phyloP scores from a whole-genome alignment of 2,888 invertebrate genomes.

The Incurvaria masculella region DNA sequence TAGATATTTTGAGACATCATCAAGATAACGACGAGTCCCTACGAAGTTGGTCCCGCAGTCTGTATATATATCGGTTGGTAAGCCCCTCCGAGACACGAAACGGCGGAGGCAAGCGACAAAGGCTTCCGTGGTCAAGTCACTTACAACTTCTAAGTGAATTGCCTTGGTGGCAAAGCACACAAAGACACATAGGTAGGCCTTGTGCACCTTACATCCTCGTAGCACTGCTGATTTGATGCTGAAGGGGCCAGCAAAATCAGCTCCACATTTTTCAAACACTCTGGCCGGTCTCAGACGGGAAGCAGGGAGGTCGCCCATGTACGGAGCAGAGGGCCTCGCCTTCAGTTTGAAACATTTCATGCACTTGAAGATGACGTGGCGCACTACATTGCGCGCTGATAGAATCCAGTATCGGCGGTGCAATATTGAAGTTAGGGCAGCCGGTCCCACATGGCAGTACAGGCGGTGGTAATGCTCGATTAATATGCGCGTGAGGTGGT shows the following conservation, averaged over 20 bases:
- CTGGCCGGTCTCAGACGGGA: background rate
- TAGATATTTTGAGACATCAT: conserved; percentile 2
- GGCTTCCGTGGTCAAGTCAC: conserved; percentile 9
- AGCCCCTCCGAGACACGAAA: conserved; percentile 10
- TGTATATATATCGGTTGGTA: background rate
- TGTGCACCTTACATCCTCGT: background rate
- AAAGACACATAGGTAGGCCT: conserved; percentile 8
- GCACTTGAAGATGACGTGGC: background rate
- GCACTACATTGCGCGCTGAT: background rate
- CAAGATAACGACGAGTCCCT: conserved; percentile 9
- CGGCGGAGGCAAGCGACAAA: conserved; percentile 11
- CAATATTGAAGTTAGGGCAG: background rate
- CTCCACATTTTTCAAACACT: background rate
- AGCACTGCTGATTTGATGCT: background rate
- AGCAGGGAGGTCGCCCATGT: background rate
- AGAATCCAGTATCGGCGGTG: background rate
- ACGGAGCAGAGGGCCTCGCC: background rate
- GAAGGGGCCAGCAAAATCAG: conserved; percentile 2
- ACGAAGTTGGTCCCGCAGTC: conserved; percentile 13
- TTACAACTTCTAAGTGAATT: conserved; percentile 10
- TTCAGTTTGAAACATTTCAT: background rate
- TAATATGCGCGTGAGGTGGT: background rate
- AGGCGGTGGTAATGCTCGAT: too few species aligned
- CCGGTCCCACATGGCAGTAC: background rate
- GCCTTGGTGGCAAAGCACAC: conserved; percentile 11